Evolutionary conservation across 2,113 vertebrate species (phyloP).

Genomic region (Brienomyrus longianalis): DNA sequence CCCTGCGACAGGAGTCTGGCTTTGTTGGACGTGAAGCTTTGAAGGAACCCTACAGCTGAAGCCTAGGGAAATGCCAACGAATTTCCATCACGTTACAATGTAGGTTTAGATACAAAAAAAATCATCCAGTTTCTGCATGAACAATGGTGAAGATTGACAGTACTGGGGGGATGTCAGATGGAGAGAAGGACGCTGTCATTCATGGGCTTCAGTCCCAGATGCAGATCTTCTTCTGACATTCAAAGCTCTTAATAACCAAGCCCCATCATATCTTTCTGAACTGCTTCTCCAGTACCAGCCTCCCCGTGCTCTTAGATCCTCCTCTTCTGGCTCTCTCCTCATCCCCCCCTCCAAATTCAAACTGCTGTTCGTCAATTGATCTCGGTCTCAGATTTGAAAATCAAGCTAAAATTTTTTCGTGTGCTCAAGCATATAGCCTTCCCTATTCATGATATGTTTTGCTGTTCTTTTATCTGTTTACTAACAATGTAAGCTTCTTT

Average conservation of each 20-base stretch:
- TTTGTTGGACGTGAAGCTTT: constrained; percentile 22
- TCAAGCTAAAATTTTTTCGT: not conserved
- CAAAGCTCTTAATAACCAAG: not conserved
- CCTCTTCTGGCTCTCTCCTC: not conserved
- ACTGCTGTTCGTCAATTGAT: not conserved
- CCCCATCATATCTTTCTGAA: not conserved
- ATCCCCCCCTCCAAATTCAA: not conserved
- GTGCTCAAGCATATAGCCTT: not conserved
- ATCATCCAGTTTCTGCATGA: constrained; percentile 5
- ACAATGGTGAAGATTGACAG: not conserved
- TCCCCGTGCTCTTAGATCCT: not conserved
- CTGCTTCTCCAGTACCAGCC: not conserved
- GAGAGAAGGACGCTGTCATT: not conserved
- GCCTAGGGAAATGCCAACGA: not conserved
- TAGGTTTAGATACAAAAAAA: not conserved
- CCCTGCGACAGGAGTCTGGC: not conserved
- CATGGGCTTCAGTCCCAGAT: not conserved
- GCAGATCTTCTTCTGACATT: not conserved
- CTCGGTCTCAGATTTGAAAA: not conserved
- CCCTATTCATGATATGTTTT: not conserved
- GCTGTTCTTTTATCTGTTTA: not conserved
- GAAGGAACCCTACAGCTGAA: constrained; percentile 26
- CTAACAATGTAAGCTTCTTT: not conserved
- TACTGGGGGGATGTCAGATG: not conserved
- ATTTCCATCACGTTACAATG: not conserved